phyloP scores from a whole-genome alignment of 2,797 vertebrate genomes.

The Numenius phaeopus region DNA sequence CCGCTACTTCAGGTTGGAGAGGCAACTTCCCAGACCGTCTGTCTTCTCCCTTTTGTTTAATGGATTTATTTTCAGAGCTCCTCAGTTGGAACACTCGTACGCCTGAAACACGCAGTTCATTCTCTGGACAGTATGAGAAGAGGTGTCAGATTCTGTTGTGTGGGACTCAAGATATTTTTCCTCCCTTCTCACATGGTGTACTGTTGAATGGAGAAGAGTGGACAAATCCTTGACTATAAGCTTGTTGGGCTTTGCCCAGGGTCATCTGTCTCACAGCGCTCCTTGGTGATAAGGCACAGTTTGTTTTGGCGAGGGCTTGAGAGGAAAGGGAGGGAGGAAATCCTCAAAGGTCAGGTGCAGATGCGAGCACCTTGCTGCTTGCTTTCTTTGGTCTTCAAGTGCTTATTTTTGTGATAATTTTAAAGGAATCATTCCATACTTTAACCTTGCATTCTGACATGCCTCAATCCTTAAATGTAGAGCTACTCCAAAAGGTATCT shows the following conservation, averaged over 20 bases:
- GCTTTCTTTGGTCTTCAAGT: background rate
- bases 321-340: background rate
- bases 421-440: background rate
- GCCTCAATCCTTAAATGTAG: background rate
- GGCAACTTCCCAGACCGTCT: background rate
- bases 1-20: background rate
- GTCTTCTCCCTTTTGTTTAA: background rate
- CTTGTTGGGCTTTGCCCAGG: background rate
- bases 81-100: background rate
- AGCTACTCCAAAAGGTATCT: background rate
- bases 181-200: background rate
- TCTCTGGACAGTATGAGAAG: background rate
- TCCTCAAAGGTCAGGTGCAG: background rate
- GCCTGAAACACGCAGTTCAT: background rate
- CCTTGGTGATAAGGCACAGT: background rate
- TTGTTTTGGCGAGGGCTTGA: constrained; percentile 3
- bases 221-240: background rate
- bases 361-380: background rate
- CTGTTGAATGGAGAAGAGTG: background rate
- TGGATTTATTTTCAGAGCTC: background rate
- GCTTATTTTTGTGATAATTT: background rate
- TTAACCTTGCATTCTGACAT: background rate
- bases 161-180: background rate
- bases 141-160: background rate
- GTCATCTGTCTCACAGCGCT: background rate